Evolutionary conservation across 2,888 invertebrate species (phyloP).

Genomic region (Caenorhabditis wallacei): DNA sequence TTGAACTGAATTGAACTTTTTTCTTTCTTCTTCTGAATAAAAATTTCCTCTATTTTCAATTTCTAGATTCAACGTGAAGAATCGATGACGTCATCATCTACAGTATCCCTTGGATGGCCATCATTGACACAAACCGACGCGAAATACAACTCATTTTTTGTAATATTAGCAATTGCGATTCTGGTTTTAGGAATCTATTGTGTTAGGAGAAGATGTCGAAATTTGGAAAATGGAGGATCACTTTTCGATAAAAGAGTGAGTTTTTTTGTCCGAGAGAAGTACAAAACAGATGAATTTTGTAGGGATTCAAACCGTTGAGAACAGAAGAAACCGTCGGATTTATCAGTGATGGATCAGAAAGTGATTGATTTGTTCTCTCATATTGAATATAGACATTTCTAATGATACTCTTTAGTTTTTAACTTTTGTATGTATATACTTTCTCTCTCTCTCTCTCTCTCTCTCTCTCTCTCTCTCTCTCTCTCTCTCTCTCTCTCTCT

Average conservation of each 20-base stretch:
- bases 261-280: neutral
- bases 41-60: neutral
- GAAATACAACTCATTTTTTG: slow-evolving; percentile 47
- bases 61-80: slow-evolving; percentile 69
- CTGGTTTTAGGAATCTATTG: slow-evolving; percentile 51
- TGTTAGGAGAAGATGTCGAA: slow-evolving; percentile 47
- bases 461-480: neutral
- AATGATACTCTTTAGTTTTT: neutral
- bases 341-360: slow-evolving; percentile 71
- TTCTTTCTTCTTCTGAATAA: neutral
- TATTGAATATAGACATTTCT: too few species aligned
- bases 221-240: slow-evolving; percentile 54
- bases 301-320: slow-evolving; percentile 81
- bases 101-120: slow-evolving; percentile 31
- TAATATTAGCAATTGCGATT: slow-evolving; percentile 39
- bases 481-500: neutral
- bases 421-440: slow-evolving; percentile 37
- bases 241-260: slow-evolving; percentile 61
- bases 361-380: slow-evolving; percentile 65
- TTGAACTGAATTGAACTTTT: neutral
- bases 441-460: neutral
- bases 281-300: neutral
- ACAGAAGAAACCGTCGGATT: slow-evolving; percentile 74
- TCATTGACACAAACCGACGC: slow-evolving; percentile 26
- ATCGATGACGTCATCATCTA: slow-evolving; percentile 1